Evolutionary conservation across 2,113 vertebrate species (phyloP).

Genomic region (Mus pahari): DNA sequence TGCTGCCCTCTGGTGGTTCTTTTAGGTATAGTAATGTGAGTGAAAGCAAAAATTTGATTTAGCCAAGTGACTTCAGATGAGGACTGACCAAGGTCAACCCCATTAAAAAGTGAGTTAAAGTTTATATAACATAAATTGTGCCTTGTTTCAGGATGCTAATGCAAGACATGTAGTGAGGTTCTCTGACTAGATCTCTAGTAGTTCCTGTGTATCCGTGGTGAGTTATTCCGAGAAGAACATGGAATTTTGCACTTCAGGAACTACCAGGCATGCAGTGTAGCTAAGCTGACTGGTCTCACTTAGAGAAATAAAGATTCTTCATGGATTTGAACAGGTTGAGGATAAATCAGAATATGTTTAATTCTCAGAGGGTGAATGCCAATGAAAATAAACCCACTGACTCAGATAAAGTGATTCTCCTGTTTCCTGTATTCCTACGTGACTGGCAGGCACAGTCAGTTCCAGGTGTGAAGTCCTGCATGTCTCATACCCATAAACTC

Average conservation of each 20-base stretch:
- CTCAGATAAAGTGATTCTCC: not conserved
- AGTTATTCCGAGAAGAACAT: not conserved
- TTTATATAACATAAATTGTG: not conserved
- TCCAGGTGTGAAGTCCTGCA: not conserved
- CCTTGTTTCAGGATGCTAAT: not conserved
- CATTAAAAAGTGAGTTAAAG: not conserved
- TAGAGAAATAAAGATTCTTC: not conserved
- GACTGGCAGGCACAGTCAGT: not conserved
- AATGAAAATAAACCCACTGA: not conserved
- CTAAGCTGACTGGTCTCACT: not conserved
- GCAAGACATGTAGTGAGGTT: not conserved
- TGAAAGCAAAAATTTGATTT: not conserved
- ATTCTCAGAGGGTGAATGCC: not conserved
- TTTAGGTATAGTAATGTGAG: not conserved
- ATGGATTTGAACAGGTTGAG: not conserved
- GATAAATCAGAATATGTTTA: not conserved
- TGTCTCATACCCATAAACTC: not conserved
- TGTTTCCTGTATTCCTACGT: not conserved
- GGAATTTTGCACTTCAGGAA: not conserved
- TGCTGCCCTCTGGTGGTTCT: slow-evolving; percentile 86
- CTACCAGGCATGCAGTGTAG: not conserved
- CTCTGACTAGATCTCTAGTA: not conserved
- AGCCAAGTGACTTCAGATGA: not conserved
- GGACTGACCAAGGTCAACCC: not conserved
- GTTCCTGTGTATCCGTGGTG: not conserved